Evolutionary conservation across 2,113 vertebrate species (phyloP).

Genomic region (Gallinago undulata): DNA sequence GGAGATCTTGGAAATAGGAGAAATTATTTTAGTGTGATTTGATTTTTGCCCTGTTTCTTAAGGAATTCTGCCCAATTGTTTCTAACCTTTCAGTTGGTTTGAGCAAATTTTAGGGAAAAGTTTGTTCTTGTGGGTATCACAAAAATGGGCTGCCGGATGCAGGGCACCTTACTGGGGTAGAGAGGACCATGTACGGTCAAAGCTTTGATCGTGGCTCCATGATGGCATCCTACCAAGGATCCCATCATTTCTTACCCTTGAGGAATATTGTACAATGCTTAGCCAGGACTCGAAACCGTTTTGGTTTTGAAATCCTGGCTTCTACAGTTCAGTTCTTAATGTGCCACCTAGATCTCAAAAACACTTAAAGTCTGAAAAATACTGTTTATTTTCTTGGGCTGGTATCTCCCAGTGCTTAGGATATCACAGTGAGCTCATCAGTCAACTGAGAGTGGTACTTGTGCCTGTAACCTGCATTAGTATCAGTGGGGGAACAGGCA

Average conservation of each 20-base stretch:
- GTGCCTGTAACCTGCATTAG: not conserved
- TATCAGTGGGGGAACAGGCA: not conserved
- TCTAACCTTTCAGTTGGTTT: not conserved
- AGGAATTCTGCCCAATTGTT: not conserved
- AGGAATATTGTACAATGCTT: not conserved
- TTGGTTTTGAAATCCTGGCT: not conserved
- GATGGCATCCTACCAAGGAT: not conserved
- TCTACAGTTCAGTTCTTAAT: not conserved
- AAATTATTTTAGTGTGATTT: not conserved
- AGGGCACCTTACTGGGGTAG: not conserved
- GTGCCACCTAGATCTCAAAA: not conserved
- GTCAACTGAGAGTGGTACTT: not conserved
- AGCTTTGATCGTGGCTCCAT: not conserved
- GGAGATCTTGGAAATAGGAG: not conserved
- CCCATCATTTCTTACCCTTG: not conserved
- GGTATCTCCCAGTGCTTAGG: not conserved
- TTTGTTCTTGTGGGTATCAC: not conserved
- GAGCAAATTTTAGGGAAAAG: not conserved
- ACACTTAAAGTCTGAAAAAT: not conserved
- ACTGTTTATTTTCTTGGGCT: not conserved
- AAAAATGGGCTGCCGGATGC: not conserved
- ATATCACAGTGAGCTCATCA: not conserved
- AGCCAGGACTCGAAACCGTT: not conserved
- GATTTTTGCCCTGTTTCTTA: not conserved
- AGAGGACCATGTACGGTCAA: not conserved